Conservation (phyloP, 2,888 invertebrate genomes). For the Xanthorhoe designata region DNA sequence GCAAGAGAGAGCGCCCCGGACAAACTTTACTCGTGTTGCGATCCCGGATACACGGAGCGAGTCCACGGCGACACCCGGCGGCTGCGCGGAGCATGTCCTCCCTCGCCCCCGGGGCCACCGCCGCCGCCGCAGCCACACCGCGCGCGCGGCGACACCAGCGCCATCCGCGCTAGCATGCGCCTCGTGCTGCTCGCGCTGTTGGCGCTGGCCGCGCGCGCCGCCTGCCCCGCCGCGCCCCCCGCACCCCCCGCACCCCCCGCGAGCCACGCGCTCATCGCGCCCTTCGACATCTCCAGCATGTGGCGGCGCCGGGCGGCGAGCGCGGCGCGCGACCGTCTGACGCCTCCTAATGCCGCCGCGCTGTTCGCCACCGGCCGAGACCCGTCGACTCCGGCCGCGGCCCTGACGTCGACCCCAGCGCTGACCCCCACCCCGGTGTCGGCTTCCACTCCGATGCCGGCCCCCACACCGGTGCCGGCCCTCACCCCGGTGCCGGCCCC, state of each 20-base stretch:
- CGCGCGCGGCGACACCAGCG: slow-evolving; percentile 3
- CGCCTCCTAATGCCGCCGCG: not conserved
- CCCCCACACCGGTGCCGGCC: no score
- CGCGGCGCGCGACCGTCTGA: slow-evolving; percentile 24
- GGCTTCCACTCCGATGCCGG: no score
- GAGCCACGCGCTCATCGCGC: slow-evolving; percentile 65
- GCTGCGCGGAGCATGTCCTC: no score
- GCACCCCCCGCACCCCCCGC: not conserved
- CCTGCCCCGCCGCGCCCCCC: not conserved
- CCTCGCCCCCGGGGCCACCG: not conserved
- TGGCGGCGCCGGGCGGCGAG: slow-evolving; percentile 59
- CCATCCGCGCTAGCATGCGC: slow-evolving; percentile 27
- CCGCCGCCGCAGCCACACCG: not conserved
- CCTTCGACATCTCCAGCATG: slow-evolving; percentile 71
- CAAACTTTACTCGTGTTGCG: not conserved
- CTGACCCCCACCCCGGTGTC: not conserved
- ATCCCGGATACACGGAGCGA: not conserved
- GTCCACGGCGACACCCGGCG: no score
- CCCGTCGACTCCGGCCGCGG: not conserved
- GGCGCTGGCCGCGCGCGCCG: slow-evolving; percentile 7
- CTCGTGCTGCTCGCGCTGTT: slow-evolving; percentile 32
- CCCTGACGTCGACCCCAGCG: no score
- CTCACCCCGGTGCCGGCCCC: not conserved
- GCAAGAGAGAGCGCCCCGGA: not conserved
- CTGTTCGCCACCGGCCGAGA: slow-evolving; percentile 22